Percentiles rank a stretch among this genome's conserved stretches.
phyloP scores from a whole-genome alignment of 2,113 vertebrate species.

The Thymallus thymallus region DNA sequence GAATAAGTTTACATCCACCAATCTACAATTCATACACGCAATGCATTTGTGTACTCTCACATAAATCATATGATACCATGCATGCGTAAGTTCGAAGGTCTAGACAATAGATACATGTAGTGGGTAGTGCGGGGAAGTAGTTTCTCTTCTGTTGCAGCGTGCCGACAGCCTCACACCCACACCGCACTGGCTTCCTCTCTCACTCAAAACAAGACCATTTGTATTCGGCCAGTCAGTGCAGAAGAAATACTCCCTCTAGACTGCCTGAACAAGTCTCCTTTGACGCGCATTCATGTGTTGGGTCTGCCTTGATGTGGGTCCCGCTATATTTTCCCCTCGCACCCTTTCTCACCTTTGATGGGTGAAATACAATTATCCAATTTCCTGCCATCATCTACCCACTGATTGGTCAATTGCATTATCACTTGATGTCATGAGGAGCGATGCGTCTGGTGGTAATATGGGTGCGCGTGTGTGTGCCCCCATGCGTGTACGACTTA shows the following conservation, averaged over 20 bases:
- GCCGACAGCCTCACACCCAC: constrained; percentile 51
- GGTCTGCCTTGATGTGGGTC: neutral
- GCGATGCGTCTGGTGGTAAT: constrained; percentile 1
- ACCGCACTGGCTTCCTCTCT: constrained; percentile 54
- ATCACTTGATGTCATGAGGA: constrained; percentile 74
- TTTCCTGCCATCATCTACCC: constrained; percentile 81
- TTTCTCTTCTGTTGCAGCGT: constrained; percentile 4
- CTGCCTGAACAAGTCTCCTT: constrained; percentile 18
- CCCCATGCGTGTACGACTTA: constrained; percentile 3
- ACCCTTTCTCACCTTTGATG: constrained; percentile 64
- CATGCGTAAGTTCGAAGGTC: constrained; percentile 26
- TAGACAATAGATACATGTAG: neutral
- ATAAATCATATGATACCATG: constrained; percentile 31
- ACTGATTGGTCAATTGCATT: constrained; percentile 82
- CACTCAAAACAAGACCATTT: constrained; percentile 46
- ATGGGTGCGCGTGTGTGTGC: constrained; percentile 16
- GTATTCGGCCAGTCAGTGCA: constrained; percentile 50
- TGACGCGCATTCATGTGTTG: constrained; percentile 11
- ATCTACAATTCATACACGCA: constrained; percentile 38
- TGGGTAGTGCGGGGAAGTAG: constrained; percentile 24
- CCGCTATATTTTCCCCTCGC: constrained; percentile 2
- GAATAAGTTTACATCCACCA: constrained; percentile 31
- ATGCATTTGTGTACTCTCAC: constrained; percentile 30
- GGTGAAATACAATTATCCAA: constrained; percentile 84
- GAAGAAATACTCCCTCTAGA: constrained; percentile 25